These are phyloP conservation scores for Alosa alosa DNA, from an alignment of 2,113 vertebrate species.

Conservation along the genomic window DNA sequence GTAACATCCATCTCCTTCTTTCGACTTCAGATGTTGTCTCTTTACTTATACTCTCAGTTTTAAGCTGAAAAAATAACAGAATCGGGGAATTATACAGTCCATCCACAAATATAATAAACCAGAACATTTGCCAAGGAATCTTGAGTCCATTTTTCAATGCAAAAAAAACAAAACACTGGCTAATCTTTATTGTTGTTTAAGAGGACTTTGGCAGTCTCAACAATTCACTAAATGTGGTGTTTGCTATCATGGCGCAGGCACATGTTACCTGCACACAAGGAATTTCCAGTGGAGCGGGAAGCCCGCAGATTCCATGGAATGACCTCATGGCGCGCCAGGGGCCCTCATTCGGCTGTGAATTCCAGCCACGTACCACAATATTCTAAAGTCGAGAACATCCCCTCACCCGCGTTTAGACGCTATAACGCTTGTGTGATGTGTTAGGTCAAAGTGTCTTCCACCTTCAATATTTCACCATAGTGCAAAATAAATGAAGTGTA, in stretches of 20 bases:
- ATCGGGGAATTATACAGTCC: neutral
- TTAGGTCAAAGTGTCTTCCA: neutral
- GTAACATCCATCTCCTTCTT: constrained; percentile 42
- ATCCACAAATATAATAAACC: neutral
- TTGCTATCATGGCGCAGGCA: constrained; percentile 27
- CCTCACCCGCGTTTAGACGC: neutral
- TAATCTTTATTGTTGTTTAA: neutral
- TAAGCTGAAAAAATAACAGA: neutral
- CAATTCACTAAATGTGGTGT: neutral
- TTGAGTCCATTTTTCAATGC: neutral
- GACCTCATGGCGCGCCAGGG: constrained; percentile 47
- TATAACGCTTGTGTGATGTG: neutral
- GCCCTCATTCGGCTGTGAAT: constrained; percentile 43
- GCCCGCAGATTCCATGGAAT: constrained; percentile 45
- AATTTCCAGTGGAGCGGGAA: constrained; percentile 43
- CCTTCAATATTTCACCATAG: neutral
- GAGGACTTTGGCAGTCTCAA: neutral
- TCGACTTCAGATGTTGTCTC: neutral
- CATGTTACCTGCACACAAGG: constrained; percentile 43
- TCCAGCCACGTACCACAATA: constrained; percentile 30
- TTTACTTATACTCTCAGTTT: neutral
- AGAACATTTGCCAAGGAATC: neutral
- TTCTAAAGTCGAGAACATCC: constrained; percentile 22
- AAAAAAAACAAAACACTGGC: neutral
- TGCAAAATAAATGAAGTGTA: neutral